Base-by-base conservation (phyloP, 2,113 vertebrate species). In the Eulemur macaco region DNA sequence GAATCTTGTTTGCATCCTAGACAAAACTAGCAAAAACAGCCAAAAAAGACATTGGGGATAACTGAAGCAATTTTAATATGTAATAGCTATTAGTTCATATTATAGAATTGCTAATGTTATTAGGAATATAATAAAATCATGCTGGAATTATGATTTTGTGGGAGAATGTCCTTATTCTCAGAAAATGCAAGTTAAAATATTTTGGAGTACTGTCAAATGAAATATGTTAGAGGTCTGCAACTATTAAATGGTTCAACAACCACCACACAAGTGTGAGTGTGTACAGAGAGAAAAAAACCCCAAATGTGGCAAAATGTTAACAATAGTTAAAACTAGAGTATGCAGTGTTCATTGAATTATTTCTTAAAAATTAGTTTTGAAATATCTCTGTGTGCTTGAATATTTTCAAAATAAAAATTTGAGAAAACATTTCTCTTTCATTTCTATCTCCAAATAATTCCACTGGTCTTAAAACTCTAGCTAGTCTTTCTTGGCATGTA, bases 1-100 rank as follows among this genome's bases (percentile, higher is more conserved):
- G 56, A 95, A 56, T 81, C 66, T 89, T 94, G 54, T 39, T 34
- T 73, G 47, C 74, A 89, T 66, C 54, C 25, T 66, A 20, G 50
- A 91, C 15, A 91, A 90, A 96, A 80, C 69, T 66, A 88, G 37
- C 45, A 77, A 63, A 92, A 96, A 80, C 18, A 78, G 37, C 25
- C 47, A 31, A 69, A 52, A 93, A 90, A 89, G 71, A 54, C 11
- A 78, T n/a, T 9, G 27, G 45, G 52, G 42, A 31, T n/a, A 87
- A 73, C 0, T 86, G 37, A 87, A 81, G 54, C 69, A 68, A 93
- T 54, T 63, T 78, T 81, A 31, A 52, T 76, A 47, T 82, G 34
- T 50, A 74, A 69, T 84, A 78, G 20, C 37, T 56, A 82, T 56
- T 87, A 56, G 15, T 9, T 77, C 13, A 52, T 42, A 64, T 47